phyloP scores from a whole-genome alignment of 2,888 invertebrate genomes.

The Linnaemya vulpina region DNA sequence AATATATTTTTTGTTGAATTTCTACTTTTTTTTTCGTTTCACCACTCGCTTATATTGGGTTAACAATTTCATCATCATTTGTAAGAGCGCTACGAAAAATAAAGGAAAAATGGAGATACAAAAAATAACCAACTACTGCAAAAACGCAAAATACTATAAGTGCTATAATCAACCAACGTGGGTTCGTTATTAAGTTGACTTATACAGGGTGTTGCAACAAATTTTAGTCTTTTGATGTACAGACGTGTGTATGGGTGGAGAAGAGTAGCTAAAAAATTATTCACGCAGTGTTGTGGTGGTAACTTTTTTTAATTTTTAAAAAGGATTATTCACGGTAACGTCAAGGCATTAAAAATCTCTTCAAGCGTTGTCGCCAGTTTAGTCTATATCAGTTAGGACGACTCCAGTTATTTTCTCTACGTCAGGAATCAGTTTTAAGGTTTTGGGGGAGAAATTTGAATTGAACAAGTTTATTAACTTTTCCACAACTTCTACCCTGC shows the following conservation, averaged over 20 bases:
- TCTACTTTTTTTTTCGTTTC: constrained; percentile 31
- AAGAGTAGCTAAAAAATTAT: too few relatives aligned
- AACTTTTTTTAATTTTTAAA: too few relatives aligned
- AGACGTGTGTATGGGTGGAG: not conserved
- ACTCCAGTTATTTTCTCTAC: too few relatives aligned
- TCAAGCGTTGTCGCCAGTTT: too few relatives aligned
- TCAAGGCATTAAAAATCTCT: too few relatives aligned
- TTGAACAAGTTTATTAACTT: too few relatives aligned
- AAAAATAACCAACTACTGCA: constrained; percentile 59
- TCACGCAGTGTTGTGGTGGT: too few relatives aligned
- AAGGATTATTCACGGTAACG: too few relatives aligned
- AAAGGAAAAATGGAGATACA: constrained; percentile 26
- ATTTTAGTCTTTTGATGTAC: not conserved
- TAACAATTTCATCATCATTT: constrained; percentile 68
- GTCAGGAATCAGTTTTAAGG: too few relatives aligned
- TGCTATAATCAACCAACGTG: constrained; percentile 69
- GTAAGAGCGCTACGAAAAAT: constrained; percentile 53
- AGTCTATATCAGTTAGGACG: too few relatives aligned
- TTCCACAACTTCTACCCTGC: too few relatives aligned
- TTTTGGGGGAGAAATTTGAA: too few relatives aligned
- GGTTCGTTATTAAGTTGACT: constrained; percentile 60
- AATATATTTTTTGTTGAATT: constrained; percentile 45
- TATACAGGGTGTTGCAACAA: constrained; percentile 47
- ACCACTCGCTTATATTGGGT: constrained; percentile 68
- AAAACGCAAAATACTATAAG: constrained; percentile 61